Evolutionary conservation across 2,888 invertebrate genomes (phyloP), one percentile per base, ranked within the genome.

Genomic region (Drosophila prolongata): DNA sequence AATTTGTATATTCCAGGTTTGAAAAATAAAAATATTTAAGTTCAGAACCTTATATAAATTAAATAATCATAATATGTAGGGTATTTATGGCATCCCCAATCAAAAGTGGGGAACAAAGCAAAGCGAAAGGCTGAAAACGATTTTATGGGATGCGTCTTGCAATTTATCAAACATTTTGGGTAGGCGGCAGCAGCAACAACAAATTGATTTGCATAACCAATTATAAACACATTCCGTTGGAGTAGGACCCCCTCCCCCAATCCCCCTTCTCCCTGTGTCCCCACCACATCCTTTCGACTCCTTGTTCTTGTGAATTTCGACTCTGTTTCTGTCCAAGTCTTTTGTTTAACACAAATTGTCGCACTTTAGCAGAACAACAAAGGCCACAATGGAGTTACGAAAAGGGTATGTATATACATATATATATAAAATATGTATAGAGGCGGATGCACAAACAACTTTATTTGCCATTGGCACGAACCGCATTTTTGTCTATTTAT

Each of bases 161-260:
- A 85, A 86, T 80, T 80, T 80, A 82, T 86, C 85, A 79, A 73
- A 58, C 69, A 66, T 62, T 68, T 66, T 47, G 38, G 69, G 69
- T 34, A 65, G 64, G 37, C 50, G 43, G 57, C 30, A 50, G 55
- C 44, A 40, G 55, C 69, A 56, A 27, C 68, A 68, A 68, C 68
- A 77, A 87, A 88, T 87, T 89, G 87, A 89, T 89, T 89, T 89
- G 90, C 89, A 89, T 90, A 90, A 86, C 84, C 90, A 89, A 89
- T 87, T 90, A 89, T 87, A 90, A 89, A 77, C 81, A 79, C 83
- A 88, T 89, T 82, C 78, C 49, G 75, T 52, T 73, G 66, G 70
- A 70, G 73, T 14, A 43, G 53, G 19, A 24, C 4, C 24, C 3
- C 24, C 24, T 24, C 4, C 24, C 24, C 19, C 19, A 3, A 19